Base-by-base conservation (phyloP, 2,113 vertebrate genomes). In the Coturnix japonica region DNA sequence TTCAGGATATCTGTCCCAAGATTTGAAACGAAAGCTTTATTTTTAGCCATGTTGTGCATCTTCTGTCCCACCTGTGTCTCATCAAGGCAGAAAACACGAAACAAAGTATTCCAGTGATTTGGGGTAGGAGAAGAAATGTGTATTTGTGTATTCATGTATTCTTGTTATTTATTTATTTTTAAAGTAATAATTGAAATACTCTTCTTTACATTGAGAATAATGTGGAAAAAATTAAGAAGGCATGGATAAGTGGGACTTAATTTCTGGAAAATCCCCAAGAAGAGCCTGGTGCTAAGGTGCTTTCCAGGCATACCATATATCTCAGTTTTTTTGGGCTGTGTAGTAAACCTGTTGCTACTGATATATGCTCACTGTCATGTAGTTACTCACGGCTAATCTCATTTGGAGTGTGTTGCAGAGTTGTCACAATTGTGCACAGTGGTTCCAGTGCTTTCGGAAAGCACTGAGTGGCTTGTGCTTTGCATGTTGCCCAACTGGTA, bases 221-320 rank as follows among this genome's bases (percentile, higher is more conserved):
- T 47, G 47, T 6, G 15, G 22, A 46, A 78, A 90, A 81, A 77
- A 73, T 37, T 37, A 33, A 16, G 33, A 51, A 59, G 63, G 71
- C 9, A 26, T 17, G 25, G 46, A n/a, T 7, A 39, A 22, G 5
- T 16, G 11, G 12, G 9, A 13, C 35, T 88, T 10, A 66, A 0
- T 77, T 85, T 59, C 46, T 60, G 74, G 69, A 59, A 91, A 80
- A 73, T 70, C 26, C 26, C 5, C 13, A 2, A 23, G 5, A 31
- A 39, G 10, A 71, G 14, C 35, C 25, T 19, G 44, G 69, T 41
- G 39, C 49, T 51, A 33, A 74, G 31, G 5, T 83, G 10, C 76
- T 85, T 87, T 67, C 9, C 2, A 72, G 12, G 44, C 23, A 90
- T 51, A 11, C 14, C n/a, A 7, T n/a, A 4, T 20, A 30, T 69